Evolutionary conservation across 1,140 invertebrate species (phyloP).

Genomic region (Scaptodrosophila lebanonensis): DNA sequence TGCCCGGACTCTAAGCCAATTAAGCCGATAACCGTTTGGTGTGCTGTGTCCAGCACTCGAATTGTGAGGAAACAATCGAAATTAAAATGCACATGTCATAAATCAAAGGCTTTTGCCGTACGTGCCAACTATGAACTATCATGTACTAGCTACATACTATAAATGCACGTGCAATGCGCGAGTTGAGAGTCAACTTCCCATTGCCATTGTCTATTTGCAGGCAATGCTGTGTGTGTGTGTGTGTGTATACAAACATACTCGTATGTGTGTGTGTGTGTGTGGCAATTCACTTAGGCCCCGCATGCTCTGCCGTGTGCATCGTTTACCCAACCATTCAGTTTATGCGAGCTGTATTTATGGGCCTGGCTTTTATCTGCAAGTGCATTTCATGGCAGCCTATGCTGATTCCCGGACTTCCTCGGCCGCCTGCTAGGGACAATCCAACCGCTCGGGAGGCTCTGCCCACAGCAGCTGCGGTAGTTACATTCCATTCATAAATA

Average conservation of each 20-base stretch:
- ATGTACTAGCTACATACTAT: too few relatives aligned
- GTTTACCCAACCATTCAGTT: slow-evolving; percentile 62
- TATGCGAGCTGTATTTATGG: slow-evolving; percentile 70
- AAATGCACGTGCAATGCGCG: slow-evolving; percentile 28
- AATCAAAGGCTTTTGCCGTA: slow-evolving; percentile 54
- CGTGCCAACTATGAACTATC: slow-evolving; percentile 19
- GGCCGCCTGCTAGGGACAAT: too few relatives aligned
- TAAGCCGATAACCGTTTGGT: neutral
- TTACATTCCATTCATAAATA: slow-evolving; percentile 74
- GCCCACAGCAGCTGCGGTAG: slow-evolving; percentile 46
- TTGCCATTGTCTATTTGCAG: slow-evolving; percentile 32
- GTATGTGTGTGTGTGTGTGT: slow-evolving; percentile 42
- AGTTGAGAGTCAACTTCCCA: slow-evolving; percentile 28
- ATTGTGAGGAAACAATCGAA: slow-evolving; percentile 52
- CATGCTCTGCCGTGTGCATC: too few relatives aligned
- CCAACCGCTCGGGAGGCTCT: too few relatives aligned
- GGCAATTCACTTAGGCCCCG: slow-evolving; percentile 66
- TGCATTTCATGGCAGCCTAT: too few relatives aligned
- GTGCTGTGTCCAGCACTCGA: neutral
- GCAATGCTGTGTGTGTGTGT: too few relatives aligned
- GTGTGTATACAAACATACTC: too few relatives aligned
- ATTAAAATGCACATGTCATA: slow-evolving; percentile 69
- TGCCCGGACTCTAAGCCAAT: slow-evolving; percentile 1
- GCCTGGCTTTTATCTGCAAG: slow-evolving; percentile 5
- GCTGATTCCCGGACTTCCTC: too few relatives aligned